phyloP scores from a whole-genome alignment of 2,113 vertebrate genomes.

The Alethe diademata region DNA sequence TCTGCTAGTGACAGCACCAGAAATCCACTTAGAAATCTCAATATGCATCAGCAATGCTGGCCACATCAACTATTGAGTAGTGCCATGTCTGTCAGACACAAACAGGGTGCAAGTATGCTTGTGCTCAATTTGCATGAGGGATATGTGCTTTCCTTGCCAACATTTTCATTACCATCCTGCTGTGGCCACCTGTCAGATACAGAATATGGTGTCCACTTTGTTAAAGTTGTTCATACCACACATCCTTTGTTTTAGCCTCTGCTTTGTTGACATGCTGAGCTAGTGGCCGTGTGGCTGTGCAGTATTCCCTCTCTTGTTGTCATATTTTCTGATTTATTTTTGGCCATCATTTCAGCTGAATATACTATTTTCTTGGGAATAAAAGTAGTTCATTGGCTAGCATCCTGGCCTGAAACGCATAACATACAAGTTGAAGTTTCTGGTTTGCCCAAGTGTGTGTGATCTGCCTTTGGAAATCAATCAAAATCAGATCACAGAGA shows the following conservation, averaged over 20 bases:
- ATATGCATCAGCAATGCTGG: neutral
- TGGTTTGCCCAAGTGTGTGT: neutral
- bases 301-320: neutral
- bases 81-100: neutral
- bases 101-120: conserved; percentile 8
- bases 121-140: conserved; percentile 25
- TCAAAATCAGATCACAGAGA: conserved; percentile 33
- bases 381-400: neutral
- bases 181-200: conserved; percentile 27
- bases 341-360: neutral
- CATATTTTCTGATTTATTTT: neutral
- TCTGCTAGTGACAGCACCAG: neutral
- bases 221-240: neutral
- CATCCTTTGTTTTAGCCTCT: neutral
- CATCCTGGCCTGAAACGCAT: neutral
- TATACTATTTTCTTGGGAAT: neutral
- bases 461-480: conserved; percentile 47
- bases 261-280: neutral
- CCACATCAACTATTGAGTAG: neutral
- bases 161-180: conserved; percentile 9
- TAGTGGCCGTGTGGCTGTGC: neutral
- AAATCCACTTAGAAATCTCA: neutral
- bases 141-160: conserved; percentile 20
- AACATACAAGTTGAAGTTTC: neutral
- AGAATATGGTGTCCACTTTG: neutral